Conservation (phyloP, 2,797 vertebrate species). For the Tapirus indicus region DNA sequence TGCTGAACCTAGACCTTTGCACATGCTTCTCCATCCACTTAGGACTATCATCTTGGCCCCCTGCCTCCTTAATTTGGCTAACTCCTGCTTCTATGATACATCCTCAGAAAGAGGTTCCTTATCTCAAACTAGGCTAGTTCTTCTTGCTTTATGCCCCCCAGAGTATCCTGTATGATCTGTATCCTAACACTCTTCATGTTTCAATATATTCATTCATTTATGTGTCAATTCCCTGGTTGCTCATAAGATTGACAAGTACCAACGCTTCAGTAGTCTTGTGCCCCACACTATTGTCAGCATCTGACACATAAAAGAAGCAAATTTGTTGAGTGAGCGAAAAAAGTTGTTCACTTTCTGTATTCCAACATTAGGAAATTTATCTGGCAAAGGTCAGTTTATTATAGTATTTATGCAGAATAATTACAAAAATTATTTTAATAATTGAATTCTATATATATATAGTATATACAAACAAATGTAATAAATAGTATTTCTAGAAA, state of each 20-base stretch:
- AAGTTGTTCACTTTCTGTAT: neutral
- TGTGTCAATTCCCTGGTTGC: neutral
- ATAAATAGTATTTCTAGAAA: neutral
- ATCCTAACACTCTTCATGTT: neutral
- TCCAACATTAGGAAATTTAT: neutral
- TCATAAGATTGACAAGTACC: neutral
- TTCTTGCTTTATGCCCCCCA: neutral
- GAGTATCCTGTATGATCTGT: neutral
- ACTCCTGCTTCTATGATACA: neutral
- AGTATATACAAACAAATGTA: neutral
- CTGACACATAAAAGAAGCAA: neutral
- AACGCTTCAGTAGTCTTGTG: neutral
- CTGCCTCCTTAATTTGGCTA: neutral
- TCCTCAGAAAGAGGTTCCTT: neutral
- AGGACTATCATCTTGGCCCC: neutral
- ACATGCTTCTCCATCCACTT: neutral
- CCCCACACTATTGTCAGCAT: neutral
- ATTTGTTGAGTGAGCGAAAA: neutral
- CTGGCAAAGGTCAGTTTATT: slow-evolving; percentile 1
- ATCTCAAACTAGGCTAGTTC: neutral
- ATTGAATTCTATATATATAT: neutral
- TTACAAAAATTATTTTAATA: neutral
- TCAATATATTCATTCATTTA: neutral
- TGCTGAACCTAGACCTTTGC: neutral
- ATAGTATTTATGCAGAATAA: neutral